Conservation (phyloP, 2,888 invertebrate species). For the Trachelus iudaicus region DNA sequence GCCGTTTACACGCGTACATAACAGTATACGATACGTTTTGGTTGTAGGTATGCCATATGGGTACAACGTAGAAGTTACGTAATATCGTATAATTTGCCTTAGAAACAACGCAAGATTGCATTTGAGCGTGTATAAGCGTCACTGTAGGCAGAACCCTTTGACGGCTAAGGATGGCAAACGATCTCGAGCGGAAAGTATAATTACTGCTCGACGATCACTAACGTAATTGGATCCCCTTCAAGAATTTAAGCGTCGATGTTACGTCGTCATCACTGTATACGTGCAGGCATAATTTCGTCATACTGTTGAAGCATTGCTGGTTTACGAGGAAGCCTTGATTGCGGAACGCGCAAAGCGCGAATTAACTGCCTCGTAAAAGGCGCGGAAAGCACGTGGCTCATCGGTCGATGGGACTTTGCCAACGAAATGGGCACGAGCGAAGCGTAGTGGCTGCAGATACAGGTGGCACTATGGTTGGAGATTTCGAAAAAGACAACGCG, state of each 20-base stretch:
- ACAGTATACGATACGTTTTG: neutral
- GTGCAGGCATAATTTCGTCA: slow-evolving; percentile 31
- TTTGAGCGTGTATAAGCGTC: neutral
- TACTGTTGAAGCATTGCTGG: slow-evolving; percentile 21
- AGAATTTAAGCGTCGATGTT: slow-evolving; percentile 17
- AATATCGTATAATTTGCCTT: neutral
- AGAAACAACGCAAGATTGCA: neutral
- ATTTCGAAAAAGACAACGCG: neutral
- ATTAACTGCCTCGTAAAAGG: slow-evolving; percentile 42
- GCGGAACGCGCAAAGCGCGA: slow-evolving; percentile 40
- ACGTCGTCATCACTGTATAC: slow-evolving; percentile 18
- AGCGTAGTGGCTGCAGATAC: neutral
- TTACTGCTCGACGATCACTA: neutral
- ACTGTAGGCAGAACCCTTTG: neutral
- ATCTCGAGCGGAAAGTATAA: neutral
- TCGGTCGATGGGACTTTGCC: neutral
- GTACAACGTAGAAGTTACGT: neutral
- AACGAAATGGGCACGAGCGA: neutral
- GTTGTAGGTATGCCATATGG: neutral
- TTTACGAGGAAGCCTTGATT: slow-evolving; percentile 37
- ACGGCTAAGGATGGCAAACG: neutral
- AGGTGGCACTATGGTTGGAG: neutral
- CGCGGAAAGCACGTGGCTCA: slow-evolving; percentile 19
- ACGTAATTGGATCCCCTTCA: slow-evolving; percentile 24
- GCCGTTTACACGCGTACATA: neutral